A percentile compares a stretch with the other conserved stretches of the same genome.
These are phyloP conservation scores for Solen grandis DNA, from an alignment of 1,140 invertebrate species.

Conservation along the genomic window DNA sequence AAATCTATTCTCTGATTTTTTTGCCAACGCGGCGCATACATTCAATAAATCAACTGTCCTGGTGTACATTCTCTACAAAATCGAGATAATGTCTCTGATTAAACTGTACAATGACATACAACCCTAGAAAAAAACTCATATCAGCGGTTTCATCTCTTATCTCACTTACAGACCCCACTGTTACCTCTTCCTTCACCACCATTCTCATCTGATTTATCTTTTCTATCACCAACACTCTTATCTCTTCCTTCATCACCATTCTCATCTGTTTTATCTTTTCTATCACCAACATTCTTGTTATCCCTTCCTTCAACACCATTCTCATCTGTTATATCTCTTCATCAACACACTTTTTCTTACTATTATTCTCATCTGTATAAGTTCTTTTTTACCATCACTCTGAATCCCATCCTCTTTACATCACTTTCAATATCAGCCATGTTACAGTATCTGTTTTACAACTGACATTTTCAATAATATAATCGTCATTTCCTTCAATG, in stretches of 20 bases:
- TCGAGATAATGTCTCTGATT: not conserved
- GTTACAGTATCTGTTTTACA: not conserved
- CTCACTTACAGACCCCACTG: too few species aligned
- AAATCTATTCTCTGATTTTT: not conserved
- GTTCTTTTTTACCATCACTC: not conserved
- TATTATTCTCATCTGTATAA: not conserved
- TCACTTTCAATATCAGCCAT: not conserved
- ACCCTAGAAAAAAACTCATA: not conserved
- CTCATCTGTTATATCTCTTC: not conserved
- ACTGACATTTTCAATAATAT: not conserved
- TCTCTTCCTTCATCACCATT: too few species aligned
- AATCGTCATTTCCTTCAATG: not conserved
- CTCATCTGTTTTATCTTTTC: too few species aligned
- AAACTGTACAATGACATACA: conserved; percentile 1
- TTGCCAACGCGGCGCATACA: conserved; percentile 1
- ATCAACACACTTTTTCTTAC: not conserved
- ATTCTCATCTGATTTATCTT: too few species aligned
- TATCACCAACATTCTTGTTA: too few species aligned
- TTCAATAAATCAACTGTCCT: not conserved
- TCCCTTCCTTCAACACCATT: too few species aligned
- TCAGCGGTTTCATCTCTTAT: not conserved
- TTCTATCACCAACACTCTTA: too few species aligned
- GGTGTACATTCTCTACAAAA: not conserved
- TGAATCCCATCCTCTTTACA: not conserved
- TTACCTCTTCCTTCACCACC: not conserved